Base-by-base conservation (phyloP, 2,888 invertebrate species). In the Nomada fabriciana region DNA sequence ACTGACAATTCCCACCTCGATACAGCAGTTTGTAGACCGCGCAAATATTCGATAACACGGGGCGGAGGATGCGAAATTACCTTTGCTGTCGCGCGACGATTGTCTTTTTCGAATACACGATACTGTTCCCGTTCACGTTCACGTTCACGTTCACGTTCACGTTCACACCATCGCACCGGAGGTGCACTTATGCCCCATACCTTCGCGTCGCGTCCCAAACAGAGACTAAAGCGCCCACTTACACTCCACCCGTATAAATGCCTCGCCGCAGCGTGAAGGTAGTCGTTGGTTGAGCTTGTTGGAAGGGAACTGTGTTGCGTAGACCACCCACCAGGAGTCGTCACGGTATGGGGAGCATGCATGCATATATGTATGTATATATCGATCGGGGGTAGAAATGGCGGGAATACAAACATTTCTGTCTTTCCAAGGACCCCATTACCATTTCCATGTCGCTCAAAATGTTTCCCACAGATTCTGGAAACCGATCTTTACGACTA, bases 161-260 rank as follows among this genome's bases (percentile, higher is more conserved):
- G 84, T 86, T 85, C 69, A 83, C 84, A 86, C 79, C 80, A 89
- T 88, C 87, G 77, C 36, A 7, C 23, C 4, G 11, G 88, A 86
- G 87, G 73, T 87, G 68, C 83, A 64, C 80, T 86, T 79, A 85
- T 84, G 88, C 89, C 88, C 90, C 92, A 91, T 91, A 80, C 91
- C 92, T 86, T 84, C 91, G 89, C 88, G 83, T 89, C 90, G 90
- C 91, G 91, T 91, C 91, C 91, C 92, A 90, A 90, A 83, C 89
- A 91, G 91, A 93, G 92, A 93, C 93, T 93, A 90, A 91, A 90
- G 91, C 89, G 90, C 89, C 89, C 88, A 88, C 89, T 83, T 87
- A 88, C 89, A 84, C 84, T 88, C 87, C 87, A 89, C 89, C 89
- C 89, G 91, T 93, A 92, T 93, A 92, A 92, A 90, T 90, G 81